Evolutionary conservation across 2,888 invertebrate genomes (phyloP).

Genomic region (Rhingia rostrata): DNA sequence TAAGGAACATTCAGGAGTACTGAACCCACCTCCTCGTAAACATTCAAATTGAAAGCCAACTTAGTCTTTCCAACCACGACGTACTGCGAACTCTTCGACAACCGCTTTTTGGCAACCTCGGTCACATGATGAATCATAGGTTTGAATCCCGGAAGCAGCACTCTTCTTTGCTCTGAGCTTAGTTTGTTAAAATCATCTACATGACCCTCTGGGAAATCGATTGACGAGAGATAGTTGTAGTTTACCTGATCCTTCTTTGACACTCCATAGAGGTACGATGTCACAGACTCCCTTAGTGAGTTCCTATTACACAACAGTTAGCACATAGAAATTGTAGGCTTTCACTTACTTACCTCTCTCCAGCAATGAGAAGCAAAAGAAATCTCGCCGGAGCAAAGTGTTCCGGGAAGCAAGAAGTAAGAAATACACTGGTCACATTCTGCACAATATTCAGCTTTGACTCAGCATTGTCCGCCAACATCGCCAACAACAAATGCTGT

Average conservation of each 20-base stretch:
- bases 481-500: slow-evolving; percentile 85
- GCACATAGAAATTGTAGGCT: not conserved
- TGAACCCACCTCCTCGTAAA: slow-evolving; percentile 88
- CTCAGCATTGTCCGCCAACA: slow-evolving; percentile 89
- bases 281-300: slow-evolving; percentile 81
- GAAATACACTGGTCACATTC: slow-evolving; percentile 92
- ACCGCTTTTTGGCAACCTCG: slow-evolving; percentile 86
- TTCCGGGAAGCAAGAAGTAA: slow-evolving; percentile 91
- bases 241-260: slow-evolving; percentile 85
- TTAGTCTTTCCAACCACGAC: slow-evolving; percentile 87
- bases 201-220: slow-evolving; percentile 82
- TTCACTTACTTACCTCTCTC: slow-evolving; percentile 87
- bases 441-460: slow-evolving; percentile 91
- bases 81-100: slow-evolving; percentile 85
- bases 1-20: not conserved
- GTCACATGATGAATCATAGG: slow-evolving; percentile 89
- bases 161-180: slow-evolving; percentile 80
- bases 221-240: slow-evolving; percentile 81
- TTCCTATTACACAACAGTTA: slow-evolving; percentile 76
- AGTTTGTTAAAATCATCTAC: slow-evolving; percentile 80
- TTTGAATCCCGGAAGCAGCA: slow-evolving; percentile 88
- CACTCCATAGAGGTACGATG: slow-evolving; percentile 86
- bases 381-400: slow-evolving; percentile 92
- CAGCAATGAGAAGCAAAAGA: slow-evolving; percentile 91
- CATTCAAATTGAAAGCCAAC: slow-evolving; percentile 88